Evolutionary conservation across 2,113 vertebrate genomes (phyloP).

Genomic region (Corapipo altera): DNA sequence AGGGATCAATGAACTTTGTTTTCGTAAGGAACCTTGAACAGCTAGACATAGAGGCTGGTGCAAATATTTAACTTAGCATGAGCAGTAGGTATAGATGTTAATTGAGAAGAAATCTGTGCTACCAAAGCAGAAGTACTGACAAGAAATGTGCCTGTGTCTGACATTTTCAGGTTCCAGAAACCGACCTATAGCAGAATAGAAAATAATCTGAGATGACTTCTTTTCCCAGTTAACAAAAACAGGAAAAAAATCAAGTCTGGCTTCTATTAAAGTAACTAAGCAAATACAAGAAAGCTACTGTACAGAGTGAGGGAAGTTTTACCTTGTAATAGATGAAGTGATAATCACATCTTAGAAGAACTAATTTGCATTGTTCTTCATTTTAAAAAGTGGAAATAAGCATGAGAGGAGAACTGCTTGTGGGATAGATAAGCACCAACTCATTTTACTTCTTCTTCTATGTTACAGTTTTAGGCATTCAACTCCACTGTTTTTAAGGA

Average conservation of each 20-base stretch:
- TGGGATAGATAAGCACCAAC: not conserved
- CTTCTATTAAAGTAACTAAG: not conserved
- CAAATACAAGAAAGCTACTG: not conserved
- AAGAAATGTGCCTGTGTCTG: not conserved
- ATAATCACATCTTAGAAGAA: not conserved
- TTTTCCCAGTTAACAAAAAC: not conserved
- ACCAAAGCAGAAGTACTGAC: not conserved
- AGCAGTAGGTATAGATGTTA: not conserved
- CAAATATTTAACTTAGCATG: not conserved
- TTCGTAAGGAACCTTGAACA: accelerated
- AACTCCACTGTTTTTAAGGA: conserved; percentile 12
- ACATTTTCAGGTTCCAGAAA: not conserved
- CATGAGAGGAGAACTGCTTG: not conserved
- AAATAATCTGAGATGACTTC: not conserved
- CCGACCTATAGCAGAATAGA: not conserved
- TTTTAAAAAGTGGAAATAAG: conserved; percentile 16
- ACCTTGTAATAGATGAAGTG: not conserved
- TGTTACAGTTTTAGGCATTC: not conserved
- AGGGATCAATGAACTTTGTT: not conserved
- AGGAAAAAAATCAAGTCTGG: not conserved
- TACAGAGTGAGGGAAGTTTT: not conserved
- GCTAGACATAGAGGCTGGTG: not conserved
- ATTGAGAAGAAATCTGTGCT: not conserved
- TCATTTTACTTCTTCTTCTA: conserved; percentile 44
- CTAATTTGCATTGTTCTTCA: not conserved